Evolutionary conservation across 2,888 invertebrate genomes (phyloP).

Genomic region (Arge pagana): DNA sequence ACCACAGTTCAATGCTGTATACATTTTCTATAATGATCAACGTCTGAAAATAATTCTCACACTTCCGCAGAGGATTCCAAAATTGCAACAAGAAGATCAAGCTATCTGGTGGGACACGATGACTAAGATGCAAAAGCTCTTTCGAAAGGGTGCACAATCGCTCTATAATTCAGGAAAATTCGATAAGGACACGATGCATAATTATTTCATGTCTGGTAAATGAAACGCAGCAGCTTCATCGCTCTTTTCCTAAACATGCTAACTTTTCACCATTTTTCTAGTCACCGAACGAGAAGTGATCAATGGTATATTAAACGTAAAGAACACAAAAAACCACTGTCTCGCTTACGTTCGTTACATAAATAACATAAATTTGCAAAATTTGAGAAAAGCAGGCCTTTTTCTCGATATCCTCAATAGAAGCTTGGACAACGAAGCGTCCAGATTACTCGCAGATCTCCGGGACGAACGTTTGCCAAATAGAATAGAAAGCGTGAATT

Average conservation of each 20-base stretch:
- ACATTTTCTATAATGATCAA: constrained; percentile 1
- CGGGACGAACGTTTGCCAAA: constrained; percentile 88
- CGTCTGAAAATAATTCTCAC: neutral
- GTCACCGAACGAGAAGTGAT: constrained; percentile 98
- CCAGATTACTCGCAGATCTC: constrained; percentile 83
- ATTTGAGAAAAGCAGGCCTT: constrained; percentile 89
- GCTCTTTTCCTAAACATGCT: neutral
- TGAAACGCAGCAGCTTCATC: neutral
- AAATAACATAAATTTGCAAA: constrained; percentile 95
- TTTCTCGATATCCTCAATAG: constrained; percentile 94
- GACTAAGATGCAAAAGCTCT: constrained; percentile 91
- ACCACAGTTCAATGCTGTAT: neutral
- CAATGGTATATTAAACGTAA: constrained; percentile 90
- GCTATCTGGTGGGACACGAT: constrained; percentile 98
- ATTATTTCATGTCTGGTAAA: constrained; percentile 97
- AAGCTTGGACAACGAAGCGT: constrained; percentile 91
- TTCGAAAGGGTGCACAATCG: constrained; percentile 89
- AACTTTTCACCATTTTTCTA: constrained; percentile 50
- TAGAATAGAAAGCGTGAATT: constrained; percentile 86
- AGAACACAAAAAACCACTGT: constrained; percentile 94
- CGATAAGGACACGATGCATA: constrained; percentile 92
- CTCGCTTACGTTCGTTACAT: constrained; percentile 94
- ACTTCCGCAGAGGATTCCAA: constrained; percentile 78
- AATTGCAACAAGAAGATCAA: constrained; percentile 94
- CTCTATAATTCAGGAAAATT: constrained; percentile 83